phyloP scores from a whole-genome alignment of 2,113 vertebrate genomes.

The Macheiramphus alcinus region DNA sequence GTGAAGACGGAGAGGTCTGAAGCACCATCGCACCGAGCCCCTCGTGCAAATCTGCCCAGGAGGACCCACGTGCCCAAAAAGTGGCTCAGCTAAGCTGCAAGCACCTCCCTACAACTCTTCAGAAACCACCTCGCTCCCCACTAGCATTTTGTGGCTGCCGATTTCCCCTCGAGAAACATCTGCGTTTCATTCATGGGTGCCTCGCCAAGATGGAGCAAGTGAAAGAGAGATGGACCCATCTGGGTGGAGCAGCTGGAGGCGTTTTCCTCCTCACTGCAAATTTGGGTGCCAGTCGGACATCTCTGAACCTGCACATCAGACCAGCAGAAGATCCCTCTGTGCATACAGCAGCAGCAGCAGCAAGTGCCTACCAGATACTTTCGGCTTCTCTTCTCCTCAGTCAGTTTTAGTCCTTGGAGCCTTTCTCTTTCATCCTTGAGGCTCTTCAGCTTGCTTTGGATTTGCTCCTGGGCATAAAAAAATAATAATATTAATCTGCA shows the following conservation, averaged over 20 bases:
- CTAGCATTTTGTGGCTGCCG: accelerated
- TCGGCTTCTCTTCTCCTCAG: neutral
- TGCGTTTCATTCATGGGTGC: neutral
- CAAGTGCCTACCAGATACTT: neutral
- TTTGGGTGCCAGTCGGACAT: neutral
- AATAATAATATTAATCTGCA: neutral
- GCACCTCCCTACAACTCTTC: neutral
- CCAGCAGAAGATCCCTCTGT: neutral
- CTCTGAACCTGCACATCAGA: neutral
- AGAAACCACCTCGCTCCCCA: neutral
- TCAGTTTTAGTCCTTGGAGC: neutral
- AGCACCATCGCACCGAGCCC: neutral
- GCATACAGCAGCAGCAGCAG: neutral
- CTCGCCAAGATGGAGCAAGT: too few relatives aligned
- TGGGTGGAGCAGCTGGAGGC: neutral
- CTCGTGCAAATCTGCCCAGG: accelerated
- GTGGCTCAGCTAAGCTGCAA: neutral
- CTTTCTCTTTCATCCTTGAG: neutral
- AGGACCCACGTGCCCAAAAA: accelerated
- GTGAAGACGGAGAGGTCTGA: neutral
- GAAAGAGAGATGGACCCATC: neutral
- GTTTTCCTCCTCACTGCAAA: neutral
- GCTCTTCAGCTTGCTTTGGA: neutral
- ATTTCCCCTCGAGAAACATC: neutral
- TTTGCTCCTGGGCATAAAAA: neutral